Percentiles rank a stretch among this genome's conserved stretches.
Evolutionary conservation across 2,797 vertebrate genomes (phyloP).

Genomic region (Centroberyx gerrardi): DNA sequence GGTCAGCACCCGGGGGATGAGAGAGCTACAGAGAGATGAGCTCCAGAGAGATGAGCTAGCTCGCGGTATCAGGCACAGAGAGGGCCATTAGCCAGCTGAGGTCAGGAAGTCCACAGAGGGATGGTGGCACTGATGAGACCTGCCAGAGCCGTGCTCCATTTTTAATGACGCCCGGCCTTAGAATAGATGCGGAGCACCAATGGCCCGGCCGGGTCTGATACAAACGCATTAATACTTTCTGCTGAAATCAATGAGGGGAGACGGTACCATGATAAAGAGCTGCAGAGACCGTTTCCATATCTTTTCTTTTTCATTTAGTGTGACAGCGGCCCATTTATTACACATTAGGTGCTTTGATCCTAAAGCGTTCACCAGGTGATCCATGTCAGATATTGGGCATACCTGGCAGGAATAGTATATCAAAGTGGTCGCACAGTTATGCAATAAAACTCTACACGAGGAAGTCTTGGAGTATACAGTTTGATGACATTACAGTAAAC

Average conservation of each 20-base stretch:
- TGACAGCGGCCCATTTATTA: conserved; percentile 37
- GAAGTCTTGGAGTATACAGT: not conserved
- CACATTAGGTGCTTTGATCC: not conserved
- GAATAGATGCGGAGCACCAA: conserved; percentile 37
- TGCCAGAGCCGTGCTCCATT: conserved; percentile 66
- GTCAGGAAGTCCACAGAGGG: conserved; percentile 58
- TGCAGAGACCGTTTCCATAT: conserved; percentile 1
- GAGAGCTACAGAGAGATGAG: conserved; percentile 11
- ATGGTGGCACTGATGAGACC: conserved; percentile 46
- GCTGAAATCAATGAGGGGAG: conserved; percentile 36
- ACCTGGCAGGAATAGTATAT: not conserved
- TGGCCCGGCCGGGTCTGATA: conserved; percentile 29
- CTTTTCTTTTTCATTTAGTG: conserved; percentile 25
- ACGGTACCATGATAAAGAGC: conserved; percentile 15
- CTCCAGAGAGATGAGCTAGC: conserved; percentile 11
- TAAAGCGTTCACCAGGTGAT: not conserved
- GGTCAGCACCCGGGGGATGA: conserved; percentile 71
- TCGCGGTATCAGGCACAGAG: conserved; percentile 37
- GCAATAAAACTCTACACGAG: not conserved
- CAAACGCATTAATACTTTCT: conserved; percentile 41
- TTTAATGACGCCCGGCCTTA: conserved; percentile 70
- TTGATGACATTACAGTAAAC: not conserved
- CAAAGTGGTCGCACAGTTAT: not conserved
- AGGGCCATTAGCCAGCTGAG: conserved; percentile 55
- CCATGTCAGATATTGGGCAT: conserved; percentile 11